Evolutionary conservation across 2,797 vertebrate species (phyloP), one percentile per base, ranked within the genome.

Genomic region (Danio jaintianensis): DNA sequence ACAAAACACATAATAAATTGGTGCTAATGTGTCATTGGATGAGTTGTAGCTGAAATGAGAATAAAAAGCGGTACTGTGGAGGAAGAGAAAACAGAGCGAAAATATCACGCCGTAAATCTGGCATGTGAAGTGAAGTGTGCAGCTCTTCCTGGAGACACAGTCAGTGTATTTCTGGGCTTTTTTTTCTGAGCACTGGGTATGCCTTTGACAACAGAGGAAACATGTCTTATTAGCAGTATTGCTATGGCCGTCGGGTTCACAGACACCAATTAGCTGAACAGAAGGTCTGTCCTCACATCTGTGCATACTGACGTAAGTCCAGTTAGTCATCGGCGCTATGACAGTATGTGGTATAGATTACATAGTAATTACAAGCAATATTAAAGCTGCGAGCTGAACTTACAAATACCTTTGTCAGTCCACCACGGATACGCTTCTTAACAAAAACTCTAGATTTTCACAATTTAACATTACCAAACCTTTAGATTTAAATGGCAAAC

Each of bases 221-320:
- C 36, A 29, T 81, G 87, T 89, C 90, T 89, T 80, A 82, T 29
- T 62, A 84, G 75, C 80, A 80, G 85, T 86, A 83, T 62, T 71
- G 82, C 84, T 82, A 83, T 88, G 81, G 83, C 85, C 58, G 72
- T 66, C 69, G 84, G 85, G 87, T 90, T 92, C 88, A 90, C 85
- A 83, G 80, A 81, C 88, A 87, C 89, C 88, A 93, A 91, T 92
- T 91, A 91, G 83, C 69, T 0, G 2, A 43, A 7, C 7, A 36
- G 56, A 38, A 43, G 68, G 52, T 71, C 36, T 7, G 12, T 71
- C 50, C 10, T 78, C 40, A 80, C 78, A 59, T 59, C 42, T 62
- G 38, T 69, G 40, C 29, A 6, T 4, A 11, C 16, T 70, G 59
- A 56, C 9, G 5, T 47, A 42, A 40, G n/a, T 7, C 47, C 47